Conservation (phyloP, 2,113 vertebrate species). For the Dipodomys stephensi region DNA sequence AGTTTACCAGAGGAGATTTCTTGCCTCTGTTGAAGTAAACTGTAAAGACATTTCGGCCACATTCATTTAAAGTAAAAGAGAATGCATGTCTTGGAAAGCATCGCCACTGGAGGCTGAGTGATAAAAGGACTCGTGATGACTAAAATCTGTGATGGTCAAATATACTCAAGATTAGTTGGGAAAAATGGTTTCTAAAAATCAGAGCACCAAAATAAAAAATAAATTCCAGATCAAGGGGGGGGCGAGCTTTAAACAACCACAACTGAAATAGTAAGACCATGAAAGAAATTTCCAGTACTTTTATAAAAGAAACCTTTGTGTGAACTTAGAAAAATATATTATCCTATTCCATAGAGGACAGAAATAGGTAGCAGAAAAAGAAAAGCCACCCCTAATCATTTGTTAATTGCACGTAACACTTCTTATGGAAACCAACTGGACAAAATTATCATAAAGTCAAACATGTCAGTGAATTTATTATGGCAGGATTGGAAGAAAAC, state of each 20-base stretch:
- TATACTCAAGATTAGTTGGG: not conserved
- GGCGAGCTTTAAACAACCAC: not conserved
- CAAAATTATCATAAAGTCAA: not conserved
- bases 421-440: not conserved
- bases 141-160: not conserved
- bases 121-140: not conserved
- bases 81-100: not conserved
- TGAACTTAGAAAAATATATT: not conserved
- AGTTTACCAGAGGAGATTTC: not conserved
- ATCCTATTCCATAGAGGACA: not conserved
- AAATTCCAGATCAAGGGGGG: constrained; percentile 22
- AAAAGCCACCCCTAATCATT: not conserved
- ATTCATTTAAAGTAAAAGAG: constrained; percentile 26
- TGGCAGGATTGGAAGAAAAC: constrained; percentile 2
- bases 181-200: constrained; percentile 45
- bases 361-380: not conserved
- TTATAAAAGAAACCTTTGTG: constrained; percentile 22
- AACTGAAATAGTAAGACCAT: not conserved
- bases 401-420: not conserved
- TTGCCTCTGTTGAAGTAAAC: not conserved
- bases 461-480: not conserved
- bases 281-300: constrained; percentile 15
- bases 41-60: not conserved
- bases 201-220: not conserved
- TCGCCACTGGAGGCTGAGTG: not conserved